These are phyloP conservation scores for Tyrannus savana DNA, from an alignment of 2,113 vertebrate genomes.

Conservation along the genomic window DNA sequence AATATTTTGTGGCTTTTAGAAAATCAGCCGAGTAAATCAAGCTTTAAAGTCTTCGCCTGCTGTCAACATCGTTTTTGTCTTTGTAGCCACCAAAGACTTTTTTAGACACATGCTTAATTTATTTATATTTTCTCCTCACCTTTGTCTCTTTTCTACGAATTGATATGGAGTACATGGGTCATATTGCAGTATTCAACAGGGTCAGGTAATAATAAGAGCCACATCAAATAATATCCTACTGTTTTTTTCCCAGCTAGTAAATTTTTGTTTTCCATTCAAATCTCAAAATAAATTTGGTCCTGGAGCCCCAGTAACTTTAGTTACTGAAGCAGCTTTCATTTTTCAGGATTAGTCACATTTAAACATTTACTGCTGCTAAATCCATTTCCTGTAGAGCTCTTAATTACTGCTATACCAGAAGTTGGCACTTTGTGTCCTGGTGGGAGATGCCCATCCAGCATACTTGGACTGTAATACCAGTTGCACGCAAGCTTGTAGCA, in stretches of 20 bases:
- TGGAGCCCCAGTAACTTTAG: neutral
- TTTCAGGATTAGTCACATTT: neutral
- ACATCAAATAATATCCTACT: neutral
- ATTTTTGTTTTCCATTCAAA: neutral
- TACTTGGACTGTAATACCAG: neutral
- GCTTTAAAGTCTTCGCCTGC: neutral
- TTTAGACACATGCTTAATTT: neutral
- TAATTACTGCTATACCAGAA: neutral
- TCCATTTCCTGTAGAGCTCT: neutral
- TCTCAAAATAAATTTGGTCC: neutral
- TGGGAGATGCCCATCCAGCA: neutral
- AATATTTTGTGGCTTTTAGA: neutral
- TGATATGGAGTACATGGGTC: neutral
- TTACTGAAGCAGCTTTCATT: neutral
- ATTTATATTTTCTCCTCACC: neutral
- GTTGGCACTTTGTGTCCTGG: neutral
- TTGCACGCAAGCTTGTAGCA: constrained; percentile 13
- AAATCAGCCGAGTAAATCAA: neutral
- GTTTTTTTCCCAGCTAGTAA: neutral
- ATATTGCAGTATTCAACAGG: neutral
- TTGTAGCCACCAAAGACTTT: neutral
- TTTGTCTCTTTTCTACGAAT: constrained; percentile 60
- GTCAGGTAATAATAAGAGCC: neutral
- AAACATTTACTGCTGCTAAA: neutral
- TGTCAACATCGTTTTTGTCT: neutral